Base-by-base conservation (phyloP, 2,888 invertebrate species). In the Mongoloraphidia duomilia region DNA sequence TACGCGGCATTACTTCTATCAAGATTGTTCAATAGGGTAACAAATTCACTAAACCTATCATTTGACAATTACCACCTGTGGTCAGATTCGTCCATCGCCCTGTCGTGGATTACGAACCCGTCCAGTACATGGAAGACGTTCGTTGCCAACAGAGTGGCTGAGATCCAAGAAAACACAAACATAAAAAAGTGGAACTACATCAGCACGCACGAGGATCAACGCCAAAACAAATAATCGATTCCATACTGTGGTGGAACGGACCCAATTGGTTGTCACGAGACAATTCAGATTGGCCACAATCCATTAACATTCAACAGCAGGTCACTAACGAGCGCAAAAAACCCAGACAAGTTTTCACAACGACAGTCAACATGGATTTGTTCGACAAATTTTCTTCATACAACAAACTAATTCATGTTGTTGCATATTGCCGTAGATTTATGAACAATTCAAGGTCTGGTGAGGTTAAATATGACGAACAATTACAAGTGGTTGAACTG, bases 41-140 rank as follows among this genome's bases (percentile, higher is more conserved):
- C 13, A 26, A 2, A 35, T 2, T 14, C 53, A 9, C 39, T 53
- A n/a, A 42, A 46, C 2, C 40, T 53, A 14, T 14, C 34, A 12
- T 45, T 47, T 34, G 4, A 43, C 8, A 41, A 41, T 2, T 46
- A 43, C 4, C 35, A 46, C 42, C 55, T 55, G 39, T 60, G 57
- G 54, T 53, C 53, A 8, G 59, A 61, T 47, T 58, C 58, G 1
- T 54, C 51, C 1, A 57, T 60, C 5, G 55, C 54, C 1, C 50
- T 60, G 26, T 42, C 48, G n/a, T 60, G 59, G 58, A 45, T 60
- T n/a, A 41, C 40, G 8, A 45, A 50, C 2, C 41, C 50, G 34
- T 49, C 55, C 9, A 41, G 35, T 17, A 49, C 34, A 9, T 52
- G 55, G 47, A 55, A 57, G 44, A 55, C 54, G 0, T 60, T 59